Evolutionary conservation across 2,888 invertebrate genomes (phyloP).

Genomic region (Xylota sylvarum): DNA sequence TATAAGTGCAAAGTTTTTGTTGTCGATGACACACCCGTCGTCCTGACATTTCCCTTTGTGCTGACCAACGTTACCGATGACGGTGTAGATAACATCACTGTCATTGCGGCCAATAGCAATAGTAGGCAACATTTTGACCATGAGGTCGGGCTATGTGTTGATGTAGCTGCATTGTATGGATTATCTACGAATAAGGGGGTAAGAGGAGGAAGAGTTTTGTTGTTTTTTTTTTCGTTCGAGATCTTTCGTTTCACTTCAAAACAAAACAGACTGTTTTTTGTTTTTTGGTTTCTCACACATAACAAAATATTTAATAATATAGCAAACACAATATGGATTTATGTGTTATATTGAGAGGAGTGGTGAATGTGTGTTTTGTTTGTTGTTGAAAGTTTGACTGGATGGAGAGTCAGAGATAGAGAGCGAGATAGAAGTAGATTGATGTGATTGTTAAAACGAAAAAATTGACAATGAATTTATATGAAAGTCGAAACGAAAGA

Average conservation of each 20-base stretch:
- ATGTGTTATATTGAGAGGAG: slow-evolving; percentile 75
- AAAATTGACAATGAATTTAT: slow-evolving; percentile 73
- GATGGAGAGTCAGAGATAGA: slow-evolving; percentile 80
- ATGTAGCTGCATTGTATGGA: slow-evolving; percentile 79
- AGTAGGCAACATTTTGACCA: slow-evolving; percentile 64
- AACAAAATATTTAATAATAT: slow-evolving; percentile 37
- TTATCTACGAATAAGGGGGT: slow-evolving; percentile 80
- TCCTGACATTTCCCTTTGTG: slow-evolving; percentile 14
- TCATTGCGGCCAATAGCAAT: slow-evolving; percentile 60
- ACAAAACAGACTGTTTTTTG: slow-evolving; percentile 54
- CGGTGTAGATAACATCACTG: slow-evolving; percentile 53
- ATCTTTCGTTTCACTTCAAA: slow-evolving; percentile 68
- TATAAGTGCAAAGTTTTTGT: neutral
- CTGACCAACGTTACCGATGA: slow-evolving; percentile 45
- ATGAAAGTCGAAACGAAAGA: slow-evolving; percentile 28
- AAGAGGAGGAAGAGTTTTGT: slow-evolving; percentile 72
- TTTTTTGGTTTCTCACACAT: slow-evolving; percentile 44
- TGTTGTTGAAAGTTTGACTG: slow-evolving; percentile 53
- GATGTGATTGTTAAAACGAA: slow-evolving; percentile 77
- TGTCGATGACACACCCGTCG: slow-evolving; percentile 16
- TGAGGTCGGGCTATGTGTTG: slow-evolving; percentile 57
- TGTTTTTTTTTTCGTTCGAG: slow-evolving; percentile 57
- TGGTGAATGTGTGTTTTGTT: slow-evolving; percentile 47
- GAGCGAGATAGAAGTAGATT: slow-evolving; percentile 78
- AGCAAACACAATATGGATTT: slow-evolving; percentile 52